phyloP scores from a whole-genome alignment of 1,140 invertebrate species.

The Drosophila jambulina region DNA sequence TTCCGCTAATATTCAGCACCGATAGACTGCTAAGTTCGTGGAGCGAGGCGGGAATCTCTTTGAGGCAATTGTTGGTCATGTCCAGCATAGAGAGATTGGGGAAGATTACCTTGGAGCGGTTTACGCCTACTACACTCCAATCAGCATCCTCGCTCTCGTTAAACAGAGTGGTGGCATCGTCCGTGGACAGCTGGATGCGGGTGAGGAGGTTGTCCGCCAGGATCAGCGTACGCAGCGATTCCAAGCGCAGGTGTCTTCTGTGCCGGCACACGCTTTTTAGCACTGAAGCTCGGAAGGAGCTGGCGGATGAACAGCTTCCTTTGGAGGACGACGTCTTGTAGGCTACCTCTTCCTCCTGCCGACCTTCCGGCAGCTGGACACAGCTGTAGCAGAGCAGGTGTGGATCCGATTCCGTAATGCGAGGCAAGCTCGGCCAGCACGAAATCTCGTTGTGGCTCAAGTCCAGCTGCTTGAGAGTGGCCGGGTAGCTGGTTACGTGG shows the following conservation, averaged over 20 bases:
- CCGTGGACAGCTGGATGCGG: slow-evolving; percentile 91
- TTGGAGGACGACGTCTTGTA: slow-evolving; percentile 57
- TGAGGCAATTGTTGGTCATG: slow-evolving; percentile 94
- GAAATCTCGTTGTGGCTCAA: slow-evolving; percentile 96
- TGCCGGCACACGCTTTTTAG: slow-evolving; percentile 93
- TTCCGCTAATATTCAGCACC: slow-evolving; percentile 97
- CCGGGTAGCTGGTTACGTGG: slow-evolving; percentile 95
- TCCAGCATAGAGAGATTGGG: slow-evolving; percentile 98
- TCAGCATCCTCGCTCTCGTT: slow-evolving; percentile 82
- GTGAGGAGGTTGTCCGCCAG: slow-evolving; percentile 94
- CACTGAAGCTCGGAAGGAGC: slow-evolving; percentile 90
- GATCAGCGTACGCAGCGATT: slow-evolving; percentile 86
- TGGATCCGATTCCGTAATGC: slow-evolving; percentile 88
- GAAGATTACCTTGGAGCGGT: slow-evolving; percentile 92
- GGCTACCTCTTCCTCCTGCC: slow-evolving; percentile 85
- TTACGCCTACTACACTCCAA: slow-evolving; percentile 84
- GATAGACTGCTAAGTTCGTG: slow-evolving; percentile 95
- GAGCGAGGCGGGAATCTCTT: slow-evolving; percentile 93
- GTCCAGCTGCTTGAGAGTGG: slow-evolving; percentile 95
- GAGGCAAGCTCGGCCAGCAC: slow-evolving; percentile 93
- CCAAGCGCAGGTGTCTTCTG: slow-evolving; percentile 90
- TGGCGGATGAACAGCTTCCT: slow-evolving; percentile 46
- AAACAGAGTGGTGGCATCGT: slow-evolving; percentile 87
- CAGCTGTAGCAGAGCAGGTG: slow-evolving; percentile 88
- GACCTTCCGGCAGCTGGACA: slow-evolving; percentile 84